Percentiles rank a stretch among this genome's conserved stretches.
phyloP scores from a whole-genome alignment of 2,888 invertebrate genomes.

The Pachydiplax longipennis region DNA sequence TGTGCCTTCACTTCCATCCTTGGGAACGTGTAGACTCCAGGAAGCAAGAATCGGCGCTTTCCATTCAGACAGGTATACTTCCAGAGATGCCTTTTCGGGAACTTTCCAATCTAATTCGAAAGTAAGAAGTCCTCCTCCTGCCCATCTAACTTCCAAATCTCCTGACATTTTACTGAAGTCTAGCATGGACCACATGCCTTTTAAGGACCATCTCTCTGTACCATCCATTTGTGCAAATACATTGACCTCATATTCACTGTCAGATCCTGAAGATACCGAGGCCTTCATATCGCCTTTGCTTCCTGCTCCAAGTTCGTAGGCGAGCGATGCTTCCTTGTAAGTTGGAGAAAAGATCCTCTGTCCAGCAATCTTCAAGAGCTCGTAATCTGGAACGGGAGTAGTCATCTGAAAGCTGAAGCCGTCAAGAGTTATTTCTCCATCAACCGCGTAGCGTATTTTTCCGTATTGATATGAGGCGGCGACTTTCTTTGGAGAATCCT shows the following conservation, averaged over 20 bases:
- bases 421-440: background rate
- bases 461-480: background rate
- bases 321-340: background rate
- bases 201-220: background rate
- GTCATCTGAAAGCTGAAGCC: background rate
- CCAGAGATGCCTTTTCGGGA: constrained; percentile 1
- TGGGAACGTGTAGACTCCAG: background rate
- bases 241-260: background rate
- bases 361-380: background rate
- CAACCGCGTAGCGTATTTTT: background rate
- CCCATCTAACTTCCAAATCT: background rate
- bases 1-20: background rate
- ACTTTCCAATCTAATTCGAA: background rate
- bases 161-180: background rate
- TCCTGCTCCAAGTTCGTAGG: background rate
- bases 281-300: constrained; percentile 7
- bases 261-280: background rate
- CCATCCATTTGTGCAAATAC: background rate
- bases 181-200: background rate
- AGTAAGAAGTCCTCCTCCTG: background rate
- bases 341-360: background rate
- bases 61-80: background rate
- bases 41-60: background rate
- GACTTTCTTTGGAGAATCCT: background rate
- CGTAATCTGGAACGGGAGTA: background rate